Base-by-base conservation (phyloP, 2,888 invertebrate species). In the Thelaira solivaga region DNA sequence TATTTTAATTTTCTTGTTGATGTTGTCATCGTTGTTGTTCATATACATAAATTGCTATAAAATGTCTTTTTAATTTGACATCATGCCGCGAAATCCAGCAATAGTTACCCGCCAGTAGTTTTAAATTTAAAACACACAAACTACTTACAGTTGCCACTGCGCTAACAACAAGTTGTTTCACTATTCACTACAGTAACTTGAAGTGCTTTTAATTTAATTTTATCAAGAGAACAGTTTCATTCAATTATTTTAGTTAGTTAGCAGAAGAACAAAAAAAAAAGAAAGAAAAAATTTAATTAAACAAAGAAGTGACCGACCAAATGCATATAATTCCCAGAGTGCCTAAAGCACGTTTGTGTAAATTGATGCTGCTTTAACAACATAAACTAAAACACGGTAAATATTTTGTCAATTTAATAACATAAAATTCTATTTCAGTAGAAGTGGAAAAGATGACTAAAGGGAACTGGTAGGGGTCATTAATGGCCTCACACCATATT, bases 51-150 rank as follows among this genome's bases (percentile, higher is more conserved):
- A 73, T 78, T 73, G 47, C 68, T 51, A 73, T 73, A 69, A 73
- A 78, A 69, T 69, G 64, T 57, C 68, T 64, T 57, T 78, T 73
- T 78, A 59, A 73, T 73, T 62, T 68, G 73, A 78, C 73, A 64
- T 68, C 73, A 73, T 73, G 77, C 68, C 68, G 77, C 67, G 67
- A 53, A 43, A 51, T 67, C 22, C 41, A 31, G 76, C 45, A 51
- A 34, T n/a, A 71, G 61, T n/a, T n/a, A n/a, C n/a, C n/a, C n/a
- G n/a, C n/a, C n/a, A n/a, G n/a, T n/a, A n/a, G n/a, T 41, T 61
- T 20, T 31, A 36, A 43, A 47, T 16, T 34, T 7, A 26, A 26
- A 18, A 24, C 34, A 61, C 26, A 59, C 34, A 65, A 45, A 13
- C 51, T 69, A 8, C 5, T n/a, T n/a, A n/a, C n/a, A n/a, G n/a